Evolutionary conservation across 2,888 invertebrate genomes (phyloP), one percentile per base, ranked within the genome.

Genomic region (Busseola fusca): DNA sequence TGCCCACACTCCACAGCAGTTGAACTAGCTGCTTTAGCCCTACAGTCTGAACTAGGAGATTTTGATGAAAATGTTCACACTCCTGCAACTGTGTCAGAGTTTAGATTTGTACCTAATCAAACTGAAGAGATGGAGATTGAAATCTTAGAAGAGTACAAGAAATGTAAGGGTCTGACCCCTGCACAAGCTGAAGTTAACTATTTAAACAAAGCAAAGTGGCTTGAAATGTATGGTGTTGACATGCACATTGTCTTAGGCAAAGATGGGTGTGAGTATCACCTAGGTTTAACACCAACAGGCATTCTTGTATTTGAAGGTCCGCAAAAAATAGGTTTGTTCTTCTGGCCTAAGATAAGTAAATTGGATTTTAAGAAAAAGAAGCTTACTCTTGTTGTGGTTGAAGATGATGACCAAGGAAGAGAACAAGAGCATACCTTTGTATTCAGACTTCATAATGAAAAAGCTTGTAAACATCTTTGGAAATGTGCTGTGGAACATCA

Each of bases 401-500:
- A 99, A 93, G 99, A 99, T 92, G 99, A 99, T 90, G 99, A 99
- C 91, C 98, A 99, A 92, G 99, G 99, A 0, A 96, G 97, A 64
- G 99, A 99, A 93, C 99, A 99, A 90, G 99, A 99, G 91, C 99
- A 99, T 93, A 99, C 99, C 0, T 99, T 99, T 93, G 99, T 99
- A 7, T 99, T 99, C 93, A 97, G 98, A 72, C 95, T 99, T 84
- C 98, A 98, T 85, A 99, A 99, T 91, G 99, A 99, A 91, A 99
- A 99, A 92, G 99, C 99, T 1, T 99, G 99, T 92, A 99, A 99
- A 93, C 99, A 99, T 95, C 96, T 99, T 81, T 99, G 99, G 99
- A 99, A 99, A 94, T 99, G 99, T 96, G 99, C 99, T 40, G 98
- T 99, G 0, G 99, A 99, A 93, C 99, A 99, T 95, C 99, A 99